phyloP scores from a whole-genome alignment of 2,888 invertebrate species.

The Pasiphila rectangulata region DNA sequence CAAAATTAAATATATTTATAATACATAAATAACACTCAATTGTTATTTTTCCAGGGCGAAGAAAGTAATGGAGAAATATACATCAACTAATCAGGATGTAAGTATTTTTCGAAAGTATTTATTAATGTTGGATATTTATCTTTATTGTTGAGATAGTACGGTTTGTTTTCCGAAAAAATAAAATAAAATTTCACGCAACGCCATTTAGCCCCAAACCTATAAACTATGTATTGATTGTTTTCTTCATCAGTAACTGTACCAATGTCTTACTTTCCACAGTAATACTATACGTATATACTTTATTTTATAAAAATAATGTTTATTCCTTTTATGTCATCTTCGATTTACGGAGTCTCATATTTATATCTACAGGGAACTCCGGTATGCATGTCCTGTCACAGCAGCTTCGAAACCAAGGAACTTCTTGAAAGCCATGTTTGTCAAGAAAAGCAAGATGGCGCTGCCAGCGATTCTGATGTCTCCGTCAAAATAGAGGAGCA shows the following conservation, averaged over 20 bases:
- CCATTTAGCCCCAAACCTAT: too few species aligned
- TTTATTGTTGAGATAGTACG: too few species aligned
- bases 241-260: too few species aligned
- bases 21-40: background rate
- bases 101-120: conserved; percentile 28
- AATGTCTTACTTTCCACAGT: too few species aligned
- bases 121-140: background rate
- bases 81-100: conserved; percentile 37
- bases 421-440: conserved; percentile 36
- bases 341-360: too few species aligned
- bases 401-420: conserved; percentile 25
- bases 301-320: too few species aligned
- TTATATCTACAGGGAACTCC: conserved; percentile 20
- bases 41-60: conserved; percentile 51
- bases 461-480: conserved; percentile 45
- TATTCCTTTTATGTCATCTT: too few species aligned
- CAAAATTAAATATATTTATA: too few species aligned
- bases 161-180: too few species aligned
- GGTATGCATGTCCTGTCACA: conserved; percentile 20
- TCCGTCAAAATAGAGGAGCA: conserved; percentile 39
- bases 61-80: conserved; percentile 56
- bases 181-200: too few species aligned
- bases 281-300: too few species aligned
- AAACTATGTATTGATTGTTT: too few species aligned
- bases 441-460: conserved; percentile 10